Conservation (phyloP, 2,888 invertebrate species). For the Drosophila macrospina region DNA sequence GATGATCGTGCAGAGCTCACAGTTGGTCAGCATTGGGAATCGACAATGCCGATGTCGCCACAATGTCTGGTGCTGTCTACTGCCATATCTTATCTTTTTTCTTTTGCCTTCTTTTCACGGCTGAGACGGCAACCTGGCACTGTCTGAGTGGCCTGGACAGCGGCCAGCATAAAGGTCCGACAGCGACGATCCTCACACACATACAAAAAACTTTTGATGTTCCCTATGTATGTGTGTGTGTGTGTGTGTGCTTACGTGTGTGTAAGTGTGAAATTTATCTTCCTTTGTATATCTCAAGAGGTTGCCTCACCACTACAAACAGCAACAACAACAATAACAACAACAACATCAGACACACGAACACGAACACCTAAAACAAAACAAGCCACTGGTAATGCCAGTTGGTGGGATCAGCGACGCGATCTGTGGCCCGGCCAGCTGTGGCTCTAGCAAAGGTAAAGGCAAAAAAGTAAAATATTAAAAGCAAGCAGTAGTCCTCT, state of each 20-base stretch:
- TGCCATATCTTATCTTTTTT: conserved; percentile 83
- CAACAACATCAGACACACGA: conserved; percentile 17
- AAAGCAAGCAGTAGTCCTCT: conserved; percentile 12
- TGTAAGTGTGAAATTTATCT: conserved; percentile 79
- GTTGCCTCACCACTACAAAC: conserved; percentile 66
- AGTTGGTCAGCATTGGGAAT: conserved; percentile 51
- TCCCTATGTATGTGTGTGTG: not conserved
- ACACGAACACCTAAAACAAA: conserved; percentile 63
- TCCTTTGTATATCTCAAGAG: conserved; percentile 82
- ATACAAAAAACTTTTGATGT: conserved; percentile 17
- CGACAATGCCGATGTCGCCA: conserved; percentile 81
- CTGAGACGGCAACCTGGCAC: conserved; percentile 9
- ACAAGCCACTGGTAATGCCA: conserved; percentile 55
- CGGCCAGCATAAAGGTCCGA: conserved; percentile 65
- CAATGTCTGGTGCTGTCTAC: conserved; percentile 83
- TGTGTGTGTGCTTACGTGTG: conserved; percentile 27
- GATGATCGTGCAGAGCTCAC: conserved; percentile 44
- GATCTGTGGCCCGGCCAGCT: conserved; percentile 66
- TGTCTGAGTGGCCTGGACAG: conserved; percentile 44
- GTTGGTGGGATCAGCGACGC: conserved; percentile 60
- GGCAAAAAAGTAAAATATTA: conserved; percentile 10
- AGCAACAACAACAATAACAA: conserved; percentile 11
- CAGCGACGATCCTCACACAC: conserved; percentile 34
- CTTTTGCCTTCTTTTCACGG: conserved; percentile 37
- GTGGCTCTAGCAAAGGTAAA: conserved; percentile 49